Evolutionary conservation across 2,888 invertebrate species (phyloP), one percentile per base, ranked within the genome.

Genomic region (Limnephilus marmoratus): DNA sequence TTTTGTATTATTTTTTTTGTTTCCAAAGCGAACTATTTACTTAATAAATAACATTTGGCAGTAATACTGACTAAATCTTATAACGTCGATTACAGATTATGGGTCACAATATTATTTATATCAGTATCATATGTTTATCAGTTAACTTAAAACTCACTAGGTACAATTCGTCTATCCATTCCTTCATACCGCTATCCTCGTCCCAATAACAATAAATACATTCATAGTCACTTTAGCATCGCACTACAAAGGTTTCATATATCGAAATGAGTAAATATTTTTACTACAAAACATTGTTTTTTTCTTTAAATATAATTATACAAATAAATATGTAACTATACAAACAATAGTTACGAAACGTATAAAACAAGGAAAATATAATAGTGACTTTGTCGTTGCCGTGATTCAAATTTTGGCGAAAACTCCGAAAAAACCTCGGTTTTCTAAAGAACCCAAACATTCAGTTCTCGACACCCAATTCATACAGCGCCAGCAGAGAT

Each of bases 321-420:
- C 68, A 89, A 93, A 90, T 91, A 85, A 92, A 88, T 91, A 92
- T 83, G 92, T 85, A 92, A 92, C 90, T 92, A 90, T 90, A 91
- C 91, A 82, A 82, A 82, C 81, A 91, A 88, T 92, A 92, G 92
- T 92, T 90, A 85, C 90, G 90, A 82, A 93, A 93, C 91, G 91
- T 93, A 93, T 93, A 90, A 85, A 85, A 88, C 45, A 86, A 88
- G 90, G 90, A 92, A 89, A 92, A 91, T 81, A 91, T 93, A 87
- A 91, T 93, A 87, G 13, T 90, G 90, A 87, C 90, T 93, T 82
- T 83, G 91, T 93, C 92, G 91, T 91, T 90, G 82, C 81, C 88
- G 87, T 83, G 81, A 85, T 90, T 80, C 85, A 91, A 41, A 90
- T 80, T 68, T 85, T 68, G 85, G 85, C 90, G 85, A 90, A 90